A percentile compares a stretch with the other conserved stretches of the same genome.
These are phyloP conservation scores for Orthochromis malagaraziensis DNA, from an alignment of 2,113 vertebrate genomes.

Conservation along the genomic window DNA sequence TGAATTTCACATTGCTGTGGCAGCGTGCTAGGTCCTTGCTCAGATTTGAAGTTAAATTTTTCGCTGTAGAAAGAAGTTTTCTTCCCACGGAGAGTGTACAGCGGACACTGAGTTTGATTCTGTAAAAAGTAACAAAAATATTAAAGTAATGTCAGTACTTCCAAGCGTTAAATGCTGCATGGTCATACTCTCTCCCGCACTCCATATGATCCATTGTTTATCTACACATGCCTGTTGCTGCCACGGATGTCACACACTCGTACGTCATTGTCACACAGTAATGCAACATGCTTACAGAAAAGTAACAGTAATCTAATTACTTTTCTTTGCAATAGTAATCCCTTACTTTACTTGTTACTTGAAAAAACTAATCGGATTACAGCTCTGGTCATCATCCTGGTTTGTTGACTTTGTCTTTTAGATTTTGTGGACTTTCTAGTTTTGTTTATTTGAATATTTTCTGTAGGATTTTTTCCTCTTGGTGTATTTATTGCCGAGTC, in stretches of 20 bases:
- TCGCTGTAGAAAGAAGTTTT: background rate
- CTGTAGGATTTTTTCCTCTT: background rate
- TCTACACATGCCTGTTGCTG: background rate
- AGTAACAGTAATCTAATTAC: background rate
- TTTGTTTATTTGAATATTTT: background rate
- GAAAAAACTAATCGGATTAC: background rate
- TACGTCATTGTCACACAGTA: fast-evolving
- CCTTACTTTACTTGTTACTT: background rate
- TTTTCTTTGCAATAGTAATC: background rate
- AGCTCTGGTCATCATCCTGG: background rate
- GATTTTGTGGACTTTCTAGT: background rate
- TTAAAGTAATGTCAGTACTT: background rate
- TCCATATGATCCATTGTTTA: background rate
- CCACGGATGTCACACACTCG: fast-evolving
- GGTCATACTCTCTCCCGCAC: fast-evolving
- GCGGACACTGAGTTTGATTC: background rate
- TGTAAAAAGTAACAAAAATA: background rate
- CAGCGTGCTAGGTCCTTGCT: background rate
- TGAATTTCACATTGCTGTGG: background rate
- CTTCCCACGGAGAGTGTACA: background rate
- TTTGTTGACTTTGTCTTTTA: background rate
- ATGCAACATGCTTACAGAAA: background rate
- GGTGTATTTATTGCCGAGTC: background rate
- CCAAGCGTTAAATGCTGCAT: background rate
- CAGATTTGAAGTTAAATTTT: background rate